Evolutionary conservation across 1,140 invertebrate species (phyloP), one percentile per base, ranked within the genome.

Genomic region (Holcopasites calliopsidis): DNA sequence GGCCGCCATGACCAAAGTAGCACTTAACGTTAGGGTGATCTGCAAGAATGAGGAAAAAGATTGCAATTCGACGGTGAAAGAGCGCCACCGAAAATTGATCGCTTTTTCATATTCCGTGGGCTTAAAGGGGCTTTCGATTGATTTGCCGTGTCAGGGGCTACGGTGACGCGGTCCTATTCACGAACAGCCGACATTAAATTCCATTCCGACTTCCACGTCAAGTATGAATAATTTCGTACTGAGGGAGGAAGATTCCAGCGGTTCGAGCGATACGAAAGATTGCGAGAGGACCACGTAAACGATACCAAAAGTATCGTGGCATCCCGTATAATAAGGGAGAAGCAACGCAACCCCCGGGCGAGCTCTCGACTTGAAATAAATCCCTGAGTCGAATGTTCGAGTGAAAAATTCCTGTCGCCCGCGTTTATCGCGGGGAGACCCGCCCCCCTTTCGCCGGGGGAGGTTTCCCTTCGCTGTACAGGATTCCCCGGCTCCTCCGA

Each of bases 1-100:
- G 89, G 23, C 95, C 95, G 0, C 94, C 94, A 78, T 96, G 95
- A 2, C 93, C 93, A 16, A 96, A 89, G 82, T 94, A 96, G 11
- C 94, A 91, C 42, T 93, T 91, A 0, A 94, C 91, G 71, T 95
- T 94, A 4, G 93, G 92, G 88, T 96, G 95, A 68, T 91, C 94
- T 95, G 75, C 16, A 85, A 85, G 3, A 47, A 47, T 50, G 8
- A 50, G 23, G 5, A 33, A 18, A 58, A 1, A 52, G 52, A 21
- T n/a, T n/a, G n/a, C n/a, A n/a, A n/a, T n/a, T n/a, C n/a, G n/a
- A n/a, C n/a, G n/a, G n/a, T n/a, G n/a, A n/a, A n/a, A n/a, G n/a
- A n/a, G n/a, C n/a, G n/a, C n/a, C n/a, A n/a, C n/a, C n/a, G n/a
- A n/a, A n/a, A n/a, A n/a, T n/a, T n/a, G n/a, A n/a, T n/a, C n/a